phyloP scores from a whole-genome alignment of 2,113 vertebrate genomes.

The Morone saxatilis region DNA sequence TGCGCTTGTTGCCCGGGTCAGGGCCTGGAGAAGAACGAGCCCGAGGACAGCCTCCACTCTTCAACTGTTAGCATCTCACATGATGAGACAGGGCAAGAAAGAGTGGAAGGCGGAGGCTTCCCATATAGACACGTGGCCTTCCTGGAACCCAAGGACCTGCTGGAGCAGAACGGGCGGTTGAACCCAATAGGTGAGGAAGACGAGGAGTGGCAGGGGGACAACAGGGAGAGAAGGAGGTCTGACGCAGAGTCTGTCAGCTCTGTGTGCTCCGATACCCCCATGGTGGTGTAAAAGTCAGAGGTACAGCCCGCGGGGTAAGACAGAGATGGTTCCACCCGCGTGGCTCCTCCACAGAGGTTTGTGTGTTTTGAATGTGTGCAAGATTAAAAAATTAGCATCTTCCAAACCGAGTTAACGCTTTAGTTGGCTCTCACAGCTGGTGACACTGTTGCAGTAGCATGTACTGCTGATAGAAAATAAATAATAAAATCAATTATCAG shows the following conservation, averaged over 20 bases:
- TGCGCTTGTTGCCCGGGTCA: constrained; percentile 88
- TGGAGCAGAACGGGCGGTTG: constrained; percentile 92
- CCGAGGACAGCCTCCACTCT: constrained; percentile 91
- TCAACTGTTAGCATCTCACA: constrained; percentile 91
- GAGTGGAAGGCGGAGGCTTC: constrained; percentile 58
- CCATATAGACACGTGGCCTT: constrained; percentile 83
- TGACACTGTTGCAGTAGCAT: constrained; percentile 4
- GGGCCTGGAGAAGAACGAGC: constrained; percentile 84
- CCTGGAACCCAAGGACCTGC: constrained; percentile 81
- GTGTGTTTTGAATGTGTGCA: constrained; percentile 16
- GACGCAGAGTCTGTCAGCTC: constrained; percentile 93
- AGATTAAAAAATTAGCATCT: constrained; percentile 27
- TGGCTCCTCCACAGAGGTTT: neutral
- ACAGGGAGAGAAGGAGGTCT: constrained; percentile 88
- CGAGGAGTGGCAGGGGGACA: constrained; percentile 72
- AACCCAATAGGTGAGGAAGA: constrained; percentile 87
- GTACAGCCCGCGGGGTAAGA: neutral
- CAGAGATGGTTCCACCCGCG: neutral
- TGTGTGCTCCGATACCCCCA: constrained; percentile 94
- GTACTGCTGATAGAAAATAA: constrained; percentile 3
- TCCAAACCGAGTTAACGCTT: constrained; percentile 32
- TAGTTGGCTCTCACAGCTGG: neutral
- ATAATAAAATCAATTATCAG: neutral
- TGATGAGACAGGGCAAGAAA: constrained; percentile 68
- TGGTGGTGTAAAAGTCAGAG: constrained; percentile 87